phyloP scores from a whole-genome alignment of 2,113 vertebrate genomes.

The Pungitius pungitius region DNA sequence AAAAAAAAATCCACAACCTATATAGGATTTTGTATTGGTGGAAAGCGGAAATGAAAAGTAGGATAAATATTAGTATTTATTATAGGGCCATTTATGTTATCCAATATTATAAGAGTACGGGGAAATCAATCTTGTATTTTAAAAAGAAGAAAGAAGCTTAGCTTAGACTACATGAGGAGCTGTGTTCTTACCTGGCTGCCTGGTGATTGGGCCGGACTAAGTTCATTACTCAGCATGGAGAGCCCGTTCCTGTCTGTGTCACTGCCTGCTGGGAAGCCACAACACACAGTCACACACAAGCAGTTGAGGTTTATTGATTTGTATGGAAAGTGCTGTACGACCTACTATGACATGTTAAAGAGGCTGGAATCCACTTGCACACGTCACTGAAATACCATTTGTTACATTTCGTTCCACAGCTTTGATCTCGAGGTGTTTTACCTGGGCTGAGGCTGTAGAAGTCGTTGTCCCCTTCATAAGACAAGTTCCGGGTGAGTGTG shows the following conservation, averaged over 20 bases:
- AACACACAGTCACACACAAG: slow-evolving; percentile 73
- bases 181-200: slow-evolving; percentile 84
- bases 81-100: not conserved
- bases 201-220: slow-evolving; percentile 87
- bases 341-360: not conserved
- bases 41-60: not conserved
- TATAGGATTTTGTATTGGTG: not conserved
- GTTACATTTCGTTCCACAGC: not conserved
- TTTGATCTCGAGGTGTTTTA: slow-evolving; percentile 57
- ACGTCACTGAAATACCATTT: not conserved
- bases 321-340: slow-evolving; percentile 28
- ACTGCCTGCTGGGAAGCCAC: slow-evolving; percentile 84
- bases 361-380: not conserved
- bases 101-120: not conserved
- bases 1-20: slow-evolving; percentile 7
- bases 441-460: slow-evolving; percentile 87
- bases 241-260: slow-evolving; percentile 86
- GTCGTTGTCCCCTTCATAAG: slow-evolving; percentile 88
- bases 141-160: no score
- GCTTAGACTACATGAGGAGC: not conserved
- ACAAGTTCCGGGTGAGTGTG: slow-evolving; percentile 86
- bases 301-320: slow-evolving; percentile 27
- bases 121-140: not conserved
- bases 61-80: not conserved
- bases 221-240: slow-evolving; percentile 82